A percentile compares a stretch with the other conserved stretches of the same genome.
These are phyloP conservation scores for Enteromius viviparus DNA, from an alignment of 2,797 vertebrate species.

Conservation along the genomic window DNA sequence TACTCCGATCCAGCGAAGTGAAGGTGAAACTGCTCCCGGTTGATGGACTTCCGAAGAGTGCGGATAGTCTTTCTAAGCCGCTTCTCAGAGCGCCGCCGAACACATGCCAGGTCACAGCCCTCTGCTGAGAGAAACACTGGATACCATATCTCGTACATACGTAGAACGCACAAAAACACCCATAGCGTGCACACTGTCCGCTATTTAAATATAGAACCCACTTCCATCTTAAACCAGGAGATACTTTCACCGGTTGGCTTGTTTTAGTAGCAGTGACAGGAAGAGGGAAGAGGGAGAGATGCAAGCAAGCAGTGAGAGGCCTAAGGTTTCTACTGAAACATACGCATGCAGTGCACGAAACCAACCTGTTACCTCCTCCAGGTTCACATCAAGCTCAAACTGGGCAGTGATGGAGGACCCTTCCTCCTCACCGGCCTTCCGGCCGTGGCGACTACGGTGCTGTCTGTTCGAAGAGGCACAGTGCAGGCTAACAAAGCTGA, in stretches of 20 bases:
- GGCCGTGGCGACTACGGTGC: slow-evolving; percentile 79
- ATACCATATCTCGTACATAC: slow-evolving; percentile 62
- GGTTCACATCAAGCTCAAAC: slow-evolving; percentile 93
- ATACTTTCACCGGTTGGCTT: slow-evolving; percentile 83
- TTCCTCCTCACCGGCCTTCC: slow-evolving; percentile 79
- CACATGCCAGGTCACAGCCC: slow-evolving; percentile 88
- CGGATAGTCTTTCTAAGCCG: slow-evolving; percentile 91
- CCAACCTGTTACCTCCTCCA: slow-evolving; percentile 99
- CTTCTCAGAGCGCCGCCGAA: slow-evolving; percentile 88
- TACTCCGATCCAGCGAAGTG: slow-evolving; percentile 86
- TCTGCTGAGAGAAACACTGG: slow-evolving; percentile 78
- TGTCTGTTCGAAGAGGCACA: slow-evolving; percentile 84
- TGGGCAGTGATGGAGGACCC: slow-evolving; percentile 89
- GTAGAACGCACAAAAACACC: background rate
- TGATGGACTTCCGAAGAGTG: slow-evolving; percentile 91
- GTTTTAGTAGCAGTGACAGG: slow-evolving; percentile 68
- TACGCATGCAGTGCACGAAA: slow-evolving; percentile 79
- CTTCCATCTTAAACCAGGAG: slow-evolving; percentile 89
- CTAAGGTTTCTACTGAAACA: slow-evolving; percentile 46
- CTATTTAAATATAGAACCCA: background rate
- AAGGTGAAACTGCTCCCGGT: slow-evolving; percentile 90
- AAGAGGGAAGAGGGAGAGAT: slow-evolving; percentile 47
- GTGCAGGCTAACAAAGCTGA: slow-evolving; percentile 92
- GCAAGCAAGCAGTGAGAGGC: slow-evolving; percentile 58
- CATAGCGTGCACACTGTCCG: slow-evolving; percentile 26